A percentile compares a stretch with the other conserved stretches of the same genome.
phyloP scores from a whole-genome alignment of 1,140 invertebrate species.

The Macrobrachium rosenbergii region DNA sequence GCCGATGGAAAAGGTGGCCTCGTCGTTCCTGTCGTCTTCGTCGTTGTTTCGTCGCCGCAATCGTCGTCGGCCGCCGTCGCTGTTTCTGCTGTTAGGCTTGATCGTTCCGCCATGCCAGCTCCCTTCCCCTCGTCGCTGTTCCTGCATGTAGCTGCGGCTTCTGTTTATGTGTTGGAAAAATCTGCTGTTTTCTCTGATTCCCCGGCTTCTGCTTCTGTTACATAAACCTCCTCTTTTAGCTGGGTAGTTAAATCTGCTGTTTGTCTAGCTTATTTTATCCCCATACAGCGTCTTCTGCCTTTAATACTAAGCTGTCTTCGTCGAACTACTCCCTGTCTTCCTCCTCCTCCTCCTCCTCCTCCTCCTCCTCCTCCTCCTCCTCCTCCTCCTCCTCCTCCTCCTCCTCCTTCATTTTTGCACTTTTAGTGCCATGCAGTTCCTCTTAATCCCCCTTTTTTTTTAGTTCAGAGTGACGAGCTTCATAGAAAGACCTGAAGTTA shows the following conservation, averaged over 20 bases:
- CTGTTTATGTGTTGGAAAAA: no score
- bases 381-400: background rate
- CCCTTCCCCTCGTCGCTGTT: background rate
- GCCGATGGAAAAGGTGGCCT: background rate
- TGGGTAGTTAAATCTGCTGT: background rate
- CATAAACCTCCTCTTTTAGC: conserved; percentile 12
- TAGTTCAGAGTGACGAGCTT: background rate
- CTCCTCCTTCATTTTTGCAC: background rate
- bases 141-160: no score
- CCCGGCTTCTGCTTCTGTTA: background rate
- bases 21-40: background rate
- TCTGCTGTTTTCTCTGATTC: no score
- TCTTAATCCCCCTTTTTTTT: background rate
- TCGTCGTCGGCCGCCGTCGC: background rate
- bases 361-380: background rate
- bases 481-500: no score
- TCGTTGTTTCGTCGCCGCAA: background rate
- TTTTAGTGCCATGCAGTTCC: background rate
- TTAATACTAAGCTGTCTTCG: background rate
- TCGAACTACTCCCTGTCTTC: background rate
- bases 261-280: background rate
- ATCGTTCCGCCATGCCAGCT: background rate
- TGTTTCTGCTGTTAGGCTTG: background rate
- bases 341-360: background rate
- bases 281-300: background rate